Evolutionary conservation across 2,113 vertebrate species (phyloP).

Genomic region (Oxygymnocypris stewartii): DNA sequence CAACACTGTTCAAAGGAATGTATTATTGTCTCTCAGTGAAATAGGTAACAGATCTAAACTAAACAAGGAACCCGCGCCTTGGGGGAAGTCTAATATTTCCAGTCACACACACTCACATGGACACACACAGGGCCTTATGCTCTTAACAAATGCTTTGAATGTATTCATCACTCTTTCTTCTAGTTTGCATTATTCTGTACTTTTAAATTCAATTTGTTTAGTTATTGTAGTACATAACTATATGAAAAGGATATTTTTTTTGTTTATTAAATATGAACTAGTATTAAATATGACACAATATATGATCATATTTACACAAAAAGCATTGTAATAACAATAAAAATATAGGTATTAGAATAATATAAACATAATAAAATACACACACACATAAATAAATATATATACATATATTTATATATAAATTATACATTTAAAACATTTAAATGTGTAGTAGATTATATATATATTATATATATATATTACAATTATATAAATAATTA

Average conservation of each 20-base stretch:
- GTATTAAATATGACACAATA: too few species aligned
- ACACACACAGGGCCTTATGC: background rate
- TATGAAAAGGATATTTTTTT: background rate
- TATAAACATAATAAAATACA: too few species aligned
- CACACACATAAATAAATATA: too few species aligned
- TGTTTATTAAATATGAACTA: background rate
- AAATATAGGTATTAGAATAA: too few species aligned
- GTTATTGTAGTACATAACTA: background rate
- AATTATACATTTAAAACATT: too few species aligned
- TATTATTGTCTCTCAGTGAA: background rate
- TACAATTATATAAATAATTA: too few species aligned
- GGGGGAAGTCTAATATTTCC: conserved; percentile 6
- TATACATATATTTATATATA: too few species aligned
- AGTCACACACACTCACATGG: background rate
- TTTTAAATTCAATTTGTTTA: background rate
- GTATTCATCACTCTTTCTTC: background rate
- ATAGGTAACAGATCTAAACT: conserved; percentile 4
- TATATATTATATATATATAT: too few species aligned
- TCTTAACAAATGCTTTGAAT: background rate
- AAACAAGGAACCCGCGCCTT: background rate
- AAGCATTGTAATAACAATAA: too few species aligned
- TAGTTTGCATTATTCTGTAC: background rate
- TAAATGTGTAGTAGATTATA: too few species aligned
- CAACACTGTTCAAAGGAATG: background rate
- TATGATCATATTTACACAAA: too few species aligned